Evolutionary conservation across 2,888 invertebrate species (phyloP), one percentile per base, ranked within the genome.

Genomic region (Polydrusus pterygomalis): DNA sequence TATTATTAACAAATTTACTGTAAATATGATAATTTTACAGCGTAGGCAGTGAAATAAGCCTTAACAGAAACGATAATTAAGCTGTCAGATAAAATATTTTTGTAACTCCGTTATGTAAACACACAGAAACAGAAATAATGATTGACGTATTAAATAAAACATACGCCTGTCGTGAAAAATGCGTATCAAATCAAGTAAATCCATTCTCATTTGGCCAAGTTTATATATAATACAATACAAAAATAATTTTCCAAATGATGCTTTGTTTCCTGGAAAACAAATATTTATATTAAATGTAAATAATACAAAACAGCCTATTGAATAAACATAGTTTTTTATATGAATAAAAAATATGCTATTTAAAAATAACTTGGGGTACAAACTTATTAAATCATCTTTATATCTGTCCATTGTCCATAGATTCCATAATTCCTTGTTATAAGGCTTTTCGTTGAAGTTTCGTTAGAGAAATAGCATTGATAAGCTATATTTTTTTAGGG

Each of bases 101-200:
- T 51, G 18, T 9, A 18, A 51, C 25, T 20, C 25, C 20, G 51
- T 20, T 51, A 51, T 13, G 17, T 10, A 20, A 51, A 18, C 6
- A 51, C 20, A 51, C 34, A 7, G 34, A 34, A 34, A 34, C 2
- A 7, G 1, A 34, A 34, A 6, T 6, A 34, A 25, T 51, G 51
- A 51, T 51, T 51, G 51, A 51, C 20, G 20, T 51, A 51, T 51
- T 20, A 51, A 51, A 51, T 20, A 51, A 18, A 51, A 20, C 11
- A 18, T 2, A 51, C 13, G 51, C 17, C 11, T 51, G 51, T 6
- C 13, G n/a, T 43, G n/a, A 1, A 43, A 1, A 43, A 43, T n/a
- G 13, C 3, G 6, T 6, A 43, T 43, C 43, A n/a, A 43, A 34
- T 34, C 34, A 43, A 43, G 10, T 43, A 43, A 43, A 43, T 43